Evolutionary conservation across 2,888 invertebrate species (phyloP).

Genomic region (Axea sp.): DNA sequence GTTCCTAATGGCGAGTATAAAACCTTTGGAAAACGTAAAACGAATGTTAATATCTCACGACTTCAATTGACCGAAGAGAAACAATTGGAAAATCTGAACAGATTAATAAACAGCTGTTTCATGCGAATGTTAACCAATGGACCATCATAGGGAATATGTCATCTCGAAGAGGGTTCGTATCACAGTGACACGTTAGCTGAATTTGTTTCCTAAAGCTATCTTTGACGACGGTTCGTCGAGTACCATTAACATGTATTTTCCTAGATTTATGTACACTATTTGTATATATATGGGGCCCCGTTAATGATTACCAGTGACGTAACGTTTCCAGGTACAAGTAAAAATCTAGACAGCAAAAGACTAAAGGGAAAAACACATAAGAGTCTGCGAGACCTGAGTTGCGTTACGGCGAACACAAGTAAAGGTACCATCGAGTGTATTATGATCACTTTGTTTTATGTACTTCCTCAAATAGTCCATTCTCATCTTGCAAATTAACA

Average conservation of each 20-base stretch:
- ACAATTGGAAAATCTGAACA: too few relatives aligned
- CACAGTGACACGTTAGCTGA: slow-evolving; percentile 1
- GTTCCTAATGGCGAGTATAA: not conserved
- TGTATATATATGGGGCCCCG: slow-evolving; percentile 65
- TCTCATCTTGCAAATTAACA: slow-evolving; percentile 60
- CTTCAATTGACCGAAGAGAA: too few relatives aligned
- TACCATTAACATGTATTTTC: slow-evolving; percentile 57
- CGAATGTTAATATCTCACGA: too few relatives aligned
- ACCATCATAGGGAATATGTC: slow-evolving; percentile 1
- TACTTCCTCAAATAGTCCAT: slow-evolving; percentile 28
- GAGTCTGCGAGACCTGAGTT: slow-evolving; percentile 84
- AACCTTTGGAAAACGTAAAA: not conserved
- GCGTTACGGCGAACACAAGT: slow-evolving; percentile 80
- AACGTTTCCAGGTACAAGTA: slow-evolving; percentile 79
- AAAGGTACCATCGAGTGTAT: slow-evolving; percentile 80
- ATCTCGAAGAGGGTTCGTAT: slow-evolving; percentile 13
- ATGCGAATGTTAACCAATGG: slow-evolving; percentile 4
- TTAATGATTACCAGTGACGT: slow-evolving; percentile 71
- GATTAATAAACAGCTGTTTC: slow-evolving; percentile 4
- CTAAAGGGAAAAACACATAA: slow-evolving; percentile 81
- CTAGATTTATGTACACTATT: slow-evolving; percentile 51
- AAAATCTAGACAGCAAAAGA: slow-evolving; percentile 79
- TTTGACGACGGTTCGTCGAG: slow-evolving; percentile 9
- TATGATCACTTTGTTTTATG: slow-evolving; percentile 63
- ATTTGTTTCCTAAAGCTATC: slow-evolving; percentile 13